These are phyloP conservation scores for Trachurus trachurus DNA, from an alignment of 2,797 vertebrate species.

Conservation along the genomic window DNA sequence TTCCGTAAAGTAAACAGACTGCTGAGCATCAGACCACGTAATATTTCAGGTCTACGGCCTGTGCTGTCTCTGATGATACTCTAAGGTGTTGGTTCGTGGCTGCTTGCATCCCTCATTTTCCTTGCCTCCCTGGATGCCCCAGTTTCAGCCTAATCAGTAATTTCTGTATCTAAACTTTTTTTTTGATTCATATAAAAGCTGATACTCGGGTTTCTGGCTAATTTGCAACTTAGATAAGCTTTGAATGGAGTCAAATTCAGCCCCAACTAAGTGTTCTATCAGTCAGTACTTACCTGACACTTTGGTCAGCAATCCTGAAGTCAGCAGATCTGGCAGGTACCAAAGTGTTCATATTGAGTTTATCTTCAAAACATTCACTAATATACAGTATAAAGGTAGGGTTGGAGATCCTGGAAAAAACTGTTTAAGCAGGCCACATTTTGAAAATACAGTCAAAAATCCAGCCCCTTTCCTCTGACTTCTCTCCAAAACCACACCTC, in stretches of 20 bases:
- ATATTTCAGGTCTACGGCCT: slow-evolving; percentile 47
- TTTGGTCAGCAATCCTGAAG: too few relatives aligned
- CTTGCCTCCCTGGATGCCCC: slow-evolving; percentile 9
- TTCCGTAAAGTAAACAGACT: slow-evolving; percentile 57
- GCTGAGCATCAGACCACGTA: slow-evolving; percentile 51
- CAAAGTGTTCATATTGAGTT: not conserved
- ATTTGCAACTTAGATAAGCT: not conserved
- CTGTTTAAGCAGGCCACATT: too few relatives aligned
- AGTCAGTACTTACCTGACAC: not conserved
- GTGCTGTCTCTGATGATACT: slow-evolving; percentile 35
- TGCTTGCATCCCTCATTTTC: slow-evolving; percentile 27
- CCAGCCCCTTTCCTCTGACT: too few relatives aligned
- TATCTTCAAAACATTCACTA: not conserved
- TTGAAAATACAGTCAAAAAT: too few relatives aligned
- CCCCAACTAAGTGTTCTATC: not conserved
- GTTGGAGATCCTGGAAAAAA: too few relatives aligned
- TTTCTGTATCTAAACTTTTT: not conserved
- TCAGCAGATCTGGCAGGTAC: not conserved
- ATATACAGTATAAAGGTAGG: not conserved
- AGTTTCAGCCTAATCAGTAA: slow-evolving; percentile 17
- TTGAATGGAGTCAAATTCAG: not conserved
- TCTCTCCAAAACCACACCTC: too few relatives aligned
- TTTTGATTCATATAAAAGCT: not conserved
- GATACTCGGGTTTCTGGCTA: not conserved
- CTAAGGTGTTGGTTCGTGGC: slow-evolving; percentile 26